Base-by-base conservation (phyloP, 2,797 vertebrate species). In the Momotus momota region DNA sequence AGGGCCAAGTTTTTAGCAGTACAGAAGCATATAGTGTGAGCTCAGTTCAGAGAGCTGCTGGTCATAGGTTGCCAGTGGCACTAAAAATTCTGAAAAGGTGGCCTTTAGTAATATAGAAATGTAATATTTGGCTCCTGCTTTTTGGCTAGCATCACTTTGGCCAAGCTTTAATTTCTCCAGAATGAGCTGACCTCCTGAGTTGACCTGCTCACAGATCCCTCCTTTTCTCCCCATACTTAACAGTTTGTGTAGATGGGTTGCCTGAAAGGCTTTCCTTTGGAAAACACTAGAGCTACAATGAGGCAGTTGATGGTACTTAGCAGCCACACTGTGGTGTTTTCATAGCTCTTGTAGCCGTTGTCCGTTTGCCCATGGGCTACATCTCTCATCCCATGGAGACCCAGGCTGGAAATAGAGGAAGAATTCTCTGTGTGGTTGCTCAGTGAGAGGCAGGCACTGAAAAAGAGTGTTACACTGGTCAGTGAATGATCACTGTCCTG, bases 191-290 rank as follows among this genome's bases (percentile, higher is more conserved):
- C 4, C 13, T 55, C 8, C 12, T 73, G 11, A 80, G 4, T 10
- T 85, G 54, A 72, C 23, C 62, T 48, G 33, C 6, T 60, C 64
- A 29, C 10, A 52, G 29, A 48, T n/a, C 1, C 25, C 31, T 49
- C 18, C 22, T 25, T 62, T 23, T 84, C 38, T 69, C 31, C 11
- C 31, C 29, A 43, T 93, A 96, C 98, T 98, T 95, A 98, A 98
- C 98, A 97, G 92, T 98, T 98, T 58, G 77, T 98, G 81, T 98
- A 98, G 48, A 97, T 90, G 5, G 98, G 98, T 71, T 98, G 97
- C 90, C 98, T 96, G 89, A 98, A 98, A 16, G 98, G 98, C 60
- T 95, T 98, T 92, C 98, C 98, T 96, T 98, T 98, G 55, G 98
- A 98, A 96, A 98, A 98, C 70, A 98, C 96, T 64, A 98, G 61